Evolutionary conservation across 2,888 invertebrate genomes (phyloP).

Genomic region (Cepaea hortensis): DNA sequence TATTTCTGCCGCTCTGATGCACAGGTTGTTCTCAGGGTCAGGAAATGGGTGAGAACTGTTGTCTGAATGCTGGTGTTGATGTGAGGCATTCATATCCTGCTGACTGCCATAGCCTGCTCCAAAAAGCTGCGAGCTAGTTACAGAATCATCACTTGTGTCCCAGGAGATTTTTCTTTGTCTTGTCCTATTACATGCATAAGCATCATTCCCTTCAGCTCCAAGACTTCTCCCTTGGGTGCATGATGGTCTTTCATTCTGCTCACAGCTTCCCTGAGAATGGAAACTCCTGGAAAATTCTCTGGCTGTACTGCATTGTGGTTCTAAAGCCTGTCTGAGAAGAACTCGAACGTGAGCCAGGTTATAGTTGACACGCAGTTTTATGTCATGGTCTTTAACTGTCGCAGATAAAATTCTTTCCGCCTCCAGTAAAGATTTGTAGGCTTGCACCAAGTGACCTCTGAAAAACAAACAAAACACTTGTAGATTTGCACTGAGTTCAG

Average conservation of each 20-base stretch:
- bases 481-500: too few relatives aligned
- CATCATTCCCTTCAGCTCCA: not conserved
- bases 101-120: not conserved
- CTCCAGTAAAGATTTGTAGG: slow-evolving; percentile 16
- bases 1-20: not conserved
- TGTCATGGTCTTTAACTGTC: slow-evolving; percentile 37
- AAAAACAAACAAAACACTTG: not conserved
- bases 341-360: slow-evolving; percentile 28
- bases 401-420: slow-evolving; percentile 27
- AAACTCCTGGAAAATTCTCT: not conserved
- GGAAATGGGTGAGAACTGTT: not conserved
- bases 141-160: too few relatives aligned
- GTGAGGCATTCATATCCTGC: not conserved
- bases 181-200: not conserved
- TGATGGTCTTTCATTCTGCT: not conserved
- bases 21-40: not conserved
- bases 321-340: slow-evolving; percentile 5
- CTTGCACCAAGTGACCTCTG: slow-evolving; percentile 22
- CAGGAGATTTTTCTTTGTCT: not conserved
- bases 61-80: not conserved
- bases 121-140: not conserved
- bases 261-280: not conserved
- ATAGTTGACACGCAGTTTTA: slow-evolving; percentile 12
- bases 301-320: not conserved
- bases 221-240: too few relatives aligned